Evolutionary conservation across 2,797 vertebrate genomes (phyloP).

Genomic region (Neomorphus geoffroyi): DNA sequence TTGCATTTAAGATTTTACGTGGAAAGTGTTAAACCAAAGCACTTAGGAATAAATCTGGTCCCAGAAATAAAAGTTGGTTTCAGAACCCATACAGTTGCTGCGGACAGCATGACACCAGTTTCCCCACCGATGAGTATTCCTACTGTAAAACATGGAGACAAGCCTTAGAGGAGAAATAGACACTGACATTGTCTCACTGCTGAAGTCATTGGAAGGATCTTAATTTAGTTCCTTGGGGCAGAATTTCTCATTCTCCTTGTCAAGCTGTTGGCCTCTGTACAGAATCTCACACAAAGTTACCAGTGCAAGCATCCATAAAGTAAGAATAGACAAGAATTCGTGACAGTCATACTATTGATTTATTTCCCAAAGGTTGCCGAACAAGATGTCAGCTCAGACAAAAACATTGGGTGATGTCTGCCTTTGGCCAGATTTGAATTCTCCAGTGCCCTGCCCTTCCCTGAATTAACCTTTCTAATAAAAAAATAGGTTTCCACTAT

Average conservation of each 20-base stretch:
- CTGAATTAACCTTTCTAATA: neutral
- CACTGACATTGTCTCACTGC: rapidly evolving
- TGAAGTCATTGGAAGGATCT: neutral
- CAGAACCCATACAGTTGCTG: neutral
- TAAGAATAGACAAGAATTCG: neutral
- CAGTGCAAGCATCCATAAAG: neutral
- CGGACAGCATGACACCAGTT: too few species aligned
- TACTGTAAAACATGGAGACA: neutral
- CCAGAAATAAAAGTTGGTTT: neutral
- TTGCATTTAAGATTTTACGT: neutral
- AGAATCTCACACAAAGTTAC: neutral
- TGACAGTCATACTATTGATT: neutral
- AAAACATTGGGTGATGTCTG: neutral
- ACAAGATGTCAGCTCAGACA: neutral
- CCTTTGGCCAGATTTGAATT: neutral
- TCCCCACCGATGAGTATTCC: neutral
- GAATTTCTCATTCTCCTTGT: neutral
- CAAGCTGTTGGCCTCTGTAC: neutral
- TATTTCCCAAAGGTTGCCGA: neutral
- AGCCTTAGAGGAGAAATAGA: neutral
- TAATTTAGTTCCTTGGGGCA: neutral
- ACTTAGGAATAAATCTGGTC: neutral
- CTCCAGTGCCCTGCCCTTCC: neutral
- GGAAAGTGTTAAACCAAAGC: neutral
- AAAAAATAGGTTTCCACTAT: neutral